Conservation (phyloP, 2,113 vertebrate genomes). For the Festucalex cinctus region DNA sequence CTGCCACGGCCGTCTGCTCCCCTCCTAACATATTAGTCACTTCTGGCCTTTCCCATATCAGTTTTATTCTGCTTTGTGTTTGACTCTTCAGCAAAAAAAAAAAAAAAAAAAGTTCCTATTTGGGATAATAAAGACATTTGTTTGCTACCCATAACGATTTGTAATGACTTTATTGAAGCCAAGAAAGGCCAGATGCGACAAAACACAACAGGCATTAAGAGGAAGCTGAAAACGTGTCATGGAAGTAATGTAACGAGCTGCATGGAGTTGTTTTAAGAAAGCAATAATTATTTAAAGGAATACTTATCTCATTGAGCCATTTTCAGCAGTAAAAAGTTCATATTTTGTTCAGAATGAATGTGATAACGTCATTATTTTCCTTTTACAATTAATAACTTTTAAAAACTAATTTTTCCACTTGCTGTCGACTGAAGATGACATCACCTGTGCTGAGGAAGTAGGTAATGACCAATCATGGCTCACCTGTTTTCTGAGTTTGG, state of each 20-base stretch:
- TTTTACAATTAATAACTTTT: too few relatives aligned
- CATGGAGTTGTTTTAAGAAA: background rate
- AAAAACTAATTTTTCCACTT: too few relatives aligned
- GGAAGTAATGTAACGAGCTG: constrained; percentile 4
- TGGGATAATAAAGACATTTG: constrained; percentile 42
- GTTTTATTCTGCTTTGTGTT: constrained; percentile 31
- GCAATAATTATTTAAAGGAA: background rate
- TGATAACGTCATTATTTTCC: too few relatives aligned
- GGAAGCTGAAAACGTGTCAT: constrained; percentile 53
- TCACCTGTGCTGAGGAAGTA: too few relatives aligned
- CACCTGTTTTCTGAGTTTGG: too few relatives aligned
- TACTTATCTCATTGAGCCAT: too few relatives aligned
- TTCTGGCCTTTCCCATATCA: constrained; percentile 49
- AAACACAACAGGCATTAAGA: constrained; percentile 37
- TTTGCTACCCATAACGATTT: constrained; percentile 24
- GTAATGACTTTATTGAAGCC: constrained; percentile 21
- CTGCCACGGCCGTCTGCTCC: constrained; percentile 63
- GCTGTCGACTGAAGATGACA: too few relatives aligned
- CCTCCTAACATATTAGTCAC: constrained; percentile 64
- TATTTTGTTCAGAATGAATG: too few relatives aligned
- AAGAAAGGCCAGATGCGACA: constrained; percentile 14
- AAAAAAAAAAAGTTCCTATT: background rate
- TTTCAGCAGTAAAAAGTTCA: too few relatives aligned
- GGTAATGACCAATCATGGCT: too few relatives aligned
- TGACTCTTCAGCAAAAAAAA: constrained; percentile 19